Evolutionary conservation across 2,797 vertebrate genomes (phyloP).

Genomic region (Tachyglossus aculeatus): DNA sequence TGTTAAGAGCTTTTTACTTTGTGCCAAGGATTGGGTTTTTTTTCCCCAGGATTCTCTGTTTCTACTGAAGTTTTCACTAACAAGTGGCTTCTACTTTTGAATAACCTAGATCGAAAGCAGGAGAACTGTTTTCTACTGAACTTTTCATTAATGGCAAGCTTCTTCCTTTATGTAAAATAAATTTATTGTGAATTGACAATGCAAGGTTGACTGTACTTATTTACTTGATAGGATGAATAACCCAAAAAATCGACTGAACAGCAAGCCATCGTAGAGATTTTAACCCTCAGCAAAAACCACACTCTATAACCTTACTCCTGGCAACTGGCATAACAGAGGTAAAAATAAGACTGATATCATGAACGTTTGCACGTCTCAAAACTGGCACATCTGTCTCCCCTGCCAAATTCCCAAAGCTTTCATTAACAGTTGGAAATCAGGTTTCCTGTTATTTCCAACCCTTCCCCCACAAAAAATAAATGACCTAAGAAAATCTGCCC

Average conservation of each 20-base stretch:
- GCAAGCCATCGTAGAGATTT: too few species aligned
- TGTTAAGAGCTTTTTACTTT: conserved; percentile 79
- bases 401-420: too few species aligned
- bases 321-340: too few species aligned
- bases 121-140: conserved; percentile 80
- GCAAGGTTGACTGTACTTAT: conserved; percentile 54
- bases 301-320: too few species aligned
- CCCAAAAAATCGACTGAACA: conserved; percentile 39
- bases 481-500: too few species aligned
- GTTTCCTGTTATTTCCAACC: too few species aligned
- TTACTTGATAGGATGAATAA: conserved; percentile 59
- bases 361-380: too few species aligned
- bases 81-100: conserved; percentile 77
- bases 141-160: conserved; percentile 78
- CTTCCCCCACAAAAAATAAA: too few species aligned
- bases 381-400: too few species aligned
- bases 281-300: too few species aligned
- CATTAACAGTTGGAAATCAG: too few species aligned
- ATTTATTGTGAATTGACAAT: conserved; percentile 74
- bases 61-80: conserved; percentile 81
- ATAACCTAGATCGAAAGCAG: conserved; percentile 75
- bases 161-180: conserved; percentile 79
- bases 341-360: too few species aligned
- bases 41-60: conserved; percentile 78
- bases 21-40: conserved; percentile 77